Conservation (phyloP, 2,113 vertebrate species). For the Rissa tridactyla region DNA sequence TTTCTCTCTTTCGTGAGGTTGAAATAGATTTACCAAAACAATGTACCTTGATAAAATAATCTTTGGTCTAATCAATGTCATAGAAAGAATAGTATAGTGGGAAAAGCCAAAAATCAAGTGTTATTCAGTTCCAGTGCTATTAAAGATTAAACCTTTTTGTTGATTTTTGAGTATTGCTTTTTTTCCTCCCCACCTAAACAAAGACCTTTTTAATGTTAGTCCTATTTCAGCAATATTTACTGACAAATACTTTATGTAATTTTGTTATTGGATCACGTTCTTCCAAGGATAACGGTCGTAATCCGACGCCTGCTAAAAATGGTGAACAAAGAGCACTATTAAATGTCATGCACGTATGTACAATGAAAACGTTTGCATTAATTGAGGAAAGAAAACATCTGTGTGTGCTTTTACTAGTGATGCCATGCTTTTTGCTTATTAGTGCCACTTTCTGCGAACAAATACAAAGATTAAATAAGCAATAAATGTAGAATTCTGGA, state of each 20-base stretch:
- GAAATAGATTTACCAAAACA: not conserved
- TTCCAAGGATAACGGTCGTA: not conserved
- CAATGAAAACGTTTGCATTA: not conserved
- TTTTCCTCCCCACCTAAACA: not conserved
- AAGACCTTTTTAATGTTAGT: not conserved
- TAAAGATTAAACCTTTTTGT: not conserved
- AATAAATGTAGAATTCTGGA: not conserved
- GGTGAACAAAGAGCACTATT: not conserved
- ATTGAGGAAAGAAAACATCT: not conserved
- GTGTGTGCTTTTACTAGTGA: not conserved
- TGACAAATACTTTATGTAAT: not conserved
- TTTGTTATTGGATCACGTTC: not conserved
- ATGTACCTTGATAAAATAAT: not conserved
- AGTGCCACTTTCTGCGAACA: not conserved
- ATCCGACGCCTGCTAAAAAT: not conserved
- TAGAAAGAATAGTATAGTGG: not conserved
- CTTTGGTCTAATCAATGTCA: not conserved
- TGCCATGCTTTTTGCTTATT: not conserved
- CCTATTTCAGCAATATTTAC: not conserved
- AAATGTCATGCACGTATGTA: not conserved
- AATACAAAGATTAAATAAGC: not conserved
- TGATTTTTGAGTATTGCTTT: not conserved
- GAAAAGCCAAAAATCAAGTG: not conserved
- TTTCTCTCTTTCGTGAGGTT: not conserved
- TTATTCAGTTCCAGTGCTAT: not conserved